A percentile compares a stretch with the other conserved stretches of the same genome.
These are phyloP conservation scores for Pterophyllum scalare DNA, from an alignment of 2,113 vertebrate genomes.

Conservation along the genomic window DNA sequence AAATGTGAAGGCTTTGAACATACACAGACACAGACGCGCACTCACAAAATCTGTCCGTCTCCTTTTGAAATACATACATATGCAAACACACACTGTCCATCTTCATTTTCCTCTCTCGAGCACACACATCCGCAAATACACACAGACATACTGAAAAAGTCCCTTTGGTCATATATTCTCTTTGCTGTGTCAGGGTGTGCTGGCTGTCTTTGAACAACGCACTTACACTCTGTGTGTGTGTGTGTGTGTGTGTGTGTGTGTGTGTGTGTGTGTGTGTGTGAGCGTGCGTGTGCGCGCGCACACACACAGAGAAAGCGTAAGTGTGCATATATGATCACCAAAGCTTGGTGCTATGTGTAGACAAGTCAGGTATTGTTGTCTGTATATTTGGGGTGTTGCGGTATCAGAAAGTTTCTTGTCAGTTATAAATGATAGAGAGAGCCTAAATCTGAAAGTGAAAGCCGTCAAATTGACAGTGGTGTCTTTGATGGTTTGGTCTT, in stretches of 20 bases:
- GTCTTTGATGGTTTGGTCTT: slow-evolving; percentile 56
- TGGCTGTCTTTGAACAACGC: slow-evolving; percentile 34
- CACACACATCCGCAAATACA: slow-evolving; percentile 28
- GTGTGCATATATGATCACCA: slow-evolving; percentile 8
- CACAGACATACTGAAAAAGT: slow-evolving; percentile 20
- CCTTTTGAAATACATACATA: slow-evolving; percentile 31
- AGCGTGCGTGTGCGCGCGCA: not conserved
- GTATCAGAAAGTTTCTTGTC: slow-evolving; percentile 57
- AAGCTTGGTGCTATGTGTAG: not conserved
- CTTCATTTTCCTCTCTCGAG: slow-evolving; percentile 29
- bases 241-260: not conserved
- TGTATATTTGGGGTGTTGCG: slow-evolving; percentile 23
- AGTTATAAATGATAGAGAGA: slow-evolving; percentile 59
- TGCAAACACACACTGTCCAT: slow-evolving; percentile 52
- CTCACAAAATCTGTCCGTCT: slow-evolving; percentile 22
- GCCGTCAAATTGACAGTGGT: slow-evolving; percentile 45
- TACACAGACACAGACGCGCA: not conserved
- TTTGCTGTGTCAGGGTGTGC: slow-evolving; percentile 60
- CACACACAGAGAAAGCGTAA: not conserved
- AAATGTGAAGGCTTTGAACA: slow-evolving; percentile 57
- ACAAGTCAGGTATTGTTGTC: slow-evolving; percentile 15
- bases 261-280: not conserved
- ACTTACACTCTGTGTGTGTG: not conserved
- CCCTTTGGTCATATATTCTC: slow-evolving; percentile 69
- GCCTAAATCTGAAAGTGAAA: slow-evolving; percentile 57